phyloP scores from a whole-genome alignment of 2,113 vertebrate species.

The Phaethornis superciliosus region DNA sequence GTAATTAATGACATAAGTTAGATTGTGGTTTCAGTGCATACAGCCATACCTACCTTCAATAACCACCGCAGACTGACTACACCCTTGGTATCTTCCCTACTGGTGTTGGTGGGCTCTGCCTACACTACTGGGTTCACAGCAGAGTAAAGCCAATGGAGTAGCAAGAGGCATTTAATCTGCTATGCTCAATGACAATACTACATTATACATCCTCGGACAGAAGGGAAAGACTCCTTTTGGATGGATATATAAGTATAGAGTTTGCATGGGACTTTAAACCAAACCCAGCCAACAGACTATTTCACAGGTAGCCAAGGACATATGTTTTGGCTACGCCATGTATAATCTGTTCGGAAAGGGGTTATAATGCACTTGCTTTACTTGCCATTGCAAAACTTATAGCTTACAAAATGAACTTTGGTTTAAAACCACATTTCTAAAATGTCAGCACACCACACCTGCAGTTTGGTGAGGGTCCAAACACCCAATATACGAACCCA shows the following conservation, averaged over 20 bases:
- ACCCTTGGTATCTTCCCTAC: neutral
- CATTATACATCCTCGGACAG: neutral
- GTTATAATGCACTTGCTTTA: neutral
- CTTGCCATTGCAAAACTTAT: neutral
- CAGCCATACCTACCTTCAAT: neutral
- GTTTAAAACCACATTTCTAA: neutral
- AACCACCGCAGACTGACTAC: neutral
- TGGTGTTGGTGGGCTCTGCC: neutral
- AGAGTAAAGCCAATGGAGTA: neutral
- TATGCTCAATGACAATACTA: neutral
- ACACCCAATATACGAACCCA: neutral
- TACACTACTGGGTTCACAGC: neutral
- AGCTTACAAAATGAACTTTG: neutral
- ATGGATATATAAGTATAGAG: neutral
- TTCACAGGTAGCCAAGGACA: neutral
- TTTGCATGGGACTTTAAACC: neutral
- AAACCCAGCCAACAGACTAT: neutral
- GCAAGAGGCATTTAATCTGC: neutral
- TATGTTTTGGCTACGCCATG: neutral
- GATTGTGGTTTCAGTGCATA: neutral
- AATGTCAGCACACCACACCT: neutral
- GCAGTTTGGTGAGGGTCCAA: neutral
- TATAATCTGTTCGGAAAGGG: neutral
- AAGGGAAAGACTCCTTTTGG: constrained; percentile 5
- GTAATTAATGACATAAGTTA: neutral